Percentiles rank a stretch among this genome's conserved stretches.
These are phyloP conservation scores for Choreutis nemorana DNA, from an alignment of 2,888 invertebrate genomes.

Conservation along the genomic window DNA sequence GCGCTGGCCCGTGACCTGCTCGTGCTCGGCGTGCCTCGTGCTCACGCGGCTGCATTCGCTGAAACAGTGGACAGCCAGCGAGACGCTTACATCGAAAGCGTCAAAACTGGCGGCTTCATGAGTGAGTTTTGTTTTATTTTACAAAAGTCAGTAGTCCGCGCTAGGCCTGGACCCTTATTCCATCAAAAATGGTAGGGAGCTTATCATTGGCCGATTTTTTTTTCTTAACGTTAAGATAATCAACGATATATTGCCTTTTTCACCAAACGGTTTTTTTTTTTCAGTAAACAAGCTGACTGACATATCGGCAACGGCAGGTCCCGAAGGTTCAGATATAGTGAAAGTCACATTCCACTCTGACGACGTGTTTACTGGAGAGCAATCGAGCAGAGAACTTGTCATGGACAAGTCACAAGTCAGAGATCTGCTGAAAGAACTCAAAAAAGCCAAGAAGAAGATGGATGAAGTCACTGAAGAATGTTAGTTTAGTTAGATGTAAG, in stretches of 20 bases:
- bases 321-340: conserved; percentile 30
- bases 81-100: conserved; percentile 23
- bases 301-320: conserved; percentile 26
- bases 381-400: conserved; percentile 29
- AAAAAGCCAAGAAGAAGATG: conserved; percentile 37
- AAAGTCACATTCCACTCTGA: conserved; percentile 34
- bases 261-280: conserved; percentile 11
- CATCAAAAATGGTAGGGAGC: too few relatives aligned
- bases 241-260: conserved; percentile 1
- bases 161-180: too few relatives aligned
- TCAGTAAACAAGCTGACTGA: conserved; percentile 50
- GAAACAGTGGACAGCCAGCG: conserved; percentile 32
- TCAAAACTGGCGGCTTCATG: conserved; percentile 31
- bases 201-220: too few relatives aligned
- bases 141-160: neutral
- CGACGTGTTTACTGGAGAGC: conserved; percentile 34
- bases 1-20: conserved; percentile 42
- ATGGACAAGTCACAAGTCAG: conserved; percentile 32
- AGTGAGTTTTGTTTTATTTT: conserved; percentile 19
- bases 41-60: conserved; percentile 42
- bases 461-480: conserved; percentile 19
- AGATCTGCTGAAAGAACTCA: conserved; percentile 32
- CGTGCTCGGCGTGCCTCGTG: conserved; percentile 45
- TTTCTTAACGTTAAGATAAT: neutral
- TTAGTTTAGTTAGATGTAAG: too few relatives aligned